Evolutionary conservation across 1,140 invertebrate species (phyloP), one percentile per base, ranked within the genome.

Genomic region (Sinonovacula constricta): DNA sequence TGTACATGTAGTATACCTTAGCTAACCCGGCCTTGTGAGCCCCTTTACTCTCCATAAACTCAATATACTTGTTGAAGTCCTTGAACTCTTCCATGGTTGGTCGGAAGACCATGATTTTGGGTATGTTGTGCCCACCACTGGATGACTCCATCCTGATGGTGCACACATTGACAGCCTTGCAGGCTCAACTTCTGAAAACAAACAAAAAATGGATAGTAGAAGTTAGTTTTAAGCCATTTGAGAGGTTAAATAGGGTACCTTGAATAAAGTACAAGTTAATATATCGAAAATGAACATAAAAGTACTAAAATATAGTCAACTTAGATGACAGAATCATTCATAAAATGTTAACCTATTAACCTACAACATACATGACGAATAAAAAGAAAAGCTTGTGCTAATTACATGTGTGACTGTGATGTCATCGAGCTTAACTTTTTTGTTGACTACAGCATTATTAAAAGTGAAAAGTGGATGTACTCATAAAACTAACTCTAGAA

Each of bases 41-140:
- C 4, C 97, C 97, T 87, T 95, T 93, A 0, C 94, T 95, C 88
- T 99, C 98, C 93, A 99, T 99, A 84, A 97, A 95, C 28, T 95
- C 93, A 3, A 99, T 93, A 89, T 97, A 99, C 83, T 94, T 95
- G 0, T 94, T 92, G 89, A 99, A 99, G 91, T 99, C 94, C 89
- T 96, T 96, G 83, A 99, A 99, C 87, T 99, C 97, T 24, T 98
- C 97, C 92, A 95, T 96, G 0, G 96, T 98, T 0, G 98, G 98
- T 60, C 96, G 93, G 89, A 99, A 99, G 1, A 97, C 96, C 94
- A 96, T 96, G 57, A 99, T 94, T 95, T 86, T 94, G 87, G 88
- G 93, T 26, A 85, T 86, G 69, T 77, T 85, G 34, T 63, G 76
- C 56, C 85, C 86, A 36, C 86, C 86, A 81, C 85, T 88, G 56